Percentiles rank a stretch among this genome's conserved stretches.
These are phyloP conservation scores for Tinea trinotella DNA, from an alignment of 2,888 invertebrate genomes.

Conservation along the genomic window DNA sequence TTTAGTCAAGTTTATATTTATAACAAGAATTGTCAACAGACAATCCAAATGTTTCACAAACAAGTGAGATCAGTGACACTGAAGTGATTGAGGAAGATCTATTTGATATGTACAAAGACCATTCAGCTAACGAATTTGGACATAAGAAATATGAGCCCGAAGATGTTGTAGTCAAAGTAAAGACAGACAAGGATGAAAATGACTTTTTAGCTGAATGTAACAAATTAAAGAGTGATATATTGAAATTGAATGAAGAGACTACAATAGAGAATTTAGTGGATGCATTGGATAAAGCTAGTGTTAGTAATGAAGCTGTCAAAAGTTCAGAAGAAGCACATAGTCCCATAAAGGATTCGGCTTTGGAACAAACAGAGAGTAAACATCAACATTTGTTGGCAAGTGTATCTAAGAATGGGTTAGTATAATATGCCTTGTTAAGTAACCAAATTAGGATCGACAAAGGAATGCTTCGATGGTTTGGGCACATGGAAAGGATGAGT, in stretches of 20 bases:
- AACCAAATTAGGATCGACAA: too few relatives aligned
- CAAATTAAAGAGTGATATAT: conserved; percentile 50
- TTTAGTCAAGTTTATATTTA: too few relatives aligned
- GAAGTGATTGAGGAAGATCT: conserved; percentile 45
- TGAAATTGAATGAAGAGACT: conserved; percentile 45
- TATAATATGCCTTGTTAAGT: too few relatives aligned
- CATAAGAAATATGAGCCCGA: conserved; percentile 60
- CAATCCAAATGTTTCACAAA: too few relatives aligned
- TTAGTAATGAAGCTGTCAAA: background rate
- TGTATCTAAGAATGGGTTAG: conserved; percentile 75
- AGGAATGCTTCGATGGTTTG: too few relatives aligned
- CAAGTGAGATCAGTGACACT: conserved; percentile 34
- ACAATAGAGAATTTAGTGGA: conserved; percentile 48
- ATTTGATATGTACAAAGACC: conserved; percentile 64
- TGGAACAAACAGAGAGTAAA: too few relatives aligned
- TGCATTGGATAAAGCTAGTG: conserved; percentile 46
- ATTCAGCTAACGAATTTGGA: conserved; percentile 57
- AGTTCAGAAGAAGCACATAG: background rate
- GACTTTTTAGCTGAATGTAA: conserved; percentile 57
- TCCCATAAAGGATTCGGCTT: too few relatives aligned
- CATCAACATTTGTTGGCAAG: conserved; percentile 76
- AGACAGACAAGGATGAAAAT: conserved; percentile 29
- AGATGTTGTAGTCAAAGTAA: conserved; percentile 43
- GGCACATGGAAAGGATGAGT: too few relatives aligned
- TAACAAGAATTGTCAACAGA: too few relatives aligned